A percentile compares a stretch with the other conserved stretches of the same genome.
Conservation (phyloP, 2,888 invertebrate genomes). For the Chaetogeoica ovagalla region DNA sequence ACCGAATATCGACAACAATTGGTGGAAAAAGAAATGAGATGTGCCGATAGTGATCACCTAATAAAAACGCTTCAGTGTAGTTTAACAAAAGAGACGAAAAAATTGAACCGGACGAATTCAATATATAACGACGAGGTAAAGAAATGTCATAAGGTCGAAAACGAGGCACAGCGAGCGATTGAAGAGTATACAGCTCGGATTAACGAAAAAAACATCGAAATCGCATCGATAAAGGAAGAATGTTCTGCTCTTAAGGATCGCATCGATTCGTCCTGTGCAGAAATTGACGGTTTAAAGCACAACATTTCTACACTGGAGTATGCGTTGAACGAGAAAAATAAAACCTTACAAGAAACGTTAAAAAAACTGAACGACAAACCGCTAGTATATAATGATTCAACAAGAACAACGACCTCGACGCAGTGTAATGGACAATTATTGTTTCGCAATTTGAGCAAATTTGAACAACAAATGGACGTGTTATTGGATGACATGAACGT, state of each 20-base stretch:
- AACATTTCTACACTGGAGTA: background rate
- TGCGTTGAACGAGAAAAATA: background rate
- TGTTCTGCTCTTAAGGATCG: background rate
- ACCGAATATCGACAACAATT: background rate
- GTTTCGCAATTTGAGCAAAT: background rate
- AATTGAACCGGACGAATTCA: background rate
- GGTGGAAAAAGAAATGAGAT: background rate
- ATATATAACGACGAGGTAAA: constrained; percentile 6
- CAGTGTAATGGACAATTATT: background rate
- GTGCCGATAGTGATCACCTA: background rate
- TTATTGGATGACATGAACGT: background rate
- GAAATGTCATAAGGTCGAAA: background rate
- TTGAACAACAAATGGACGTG: constrained; percentile 7
- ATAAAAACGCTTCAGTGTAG: constrained; percentile 7
- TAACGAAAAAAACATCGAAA: background rate
- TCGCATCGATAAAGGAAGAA: background rate
- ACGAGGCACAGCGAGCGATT: background rate
- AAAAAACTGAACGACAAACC: background rate
- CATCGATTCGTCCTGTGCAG: background rate
- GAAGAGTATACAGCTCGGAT: background rate
- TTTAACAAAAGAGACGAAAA: constrained; percentile 1
- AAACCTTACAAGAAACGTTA: background rate
- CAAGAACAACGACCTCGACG: background rate
- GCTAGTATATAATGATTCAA: background rate
- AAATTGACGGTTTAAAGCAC: background rate